These are phyloP conservation scores for Stenoptilia bipunctidactyla DNA, from an alignment of 2,888 invertebrate species.

Conservation along the genomic window DNA sequence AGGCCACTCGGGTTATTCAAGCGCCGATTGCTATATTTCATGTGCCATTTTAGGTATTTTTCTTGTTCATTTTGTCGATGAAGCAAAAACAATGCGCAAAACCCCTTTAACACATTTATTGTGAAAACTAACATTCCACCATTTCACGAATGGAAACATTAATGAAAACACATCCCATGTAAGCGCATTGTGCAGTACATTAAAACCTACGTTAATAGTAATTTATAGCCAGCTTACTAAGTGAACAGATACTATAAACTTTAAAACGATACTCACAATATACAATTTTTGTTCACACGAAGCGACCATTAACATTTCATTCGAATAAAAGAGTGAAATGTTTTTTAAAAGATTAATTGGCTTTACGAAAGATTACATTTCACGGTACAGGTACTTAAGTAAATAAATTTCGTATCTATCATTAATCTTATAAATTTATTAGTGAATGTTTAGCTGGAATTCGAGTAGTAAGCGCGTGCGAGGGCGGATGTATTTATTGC, in stretches of 20 bases:
- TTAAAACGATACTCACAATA: not conserved
- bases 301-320: constrained; percentile 28
- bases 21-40: no score
- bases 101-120: no score
- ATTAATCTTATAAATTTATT: constrained; percentile 63
- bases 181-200: constrained; percentile 1
- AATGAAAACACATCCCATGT: not conserved
- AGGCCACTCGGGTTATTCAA: no score
- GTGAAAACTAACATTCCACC: not conserved
- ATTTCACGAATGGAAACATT: not conserved
- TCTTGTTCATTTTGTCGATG: no score
- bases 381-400: constrained; percentile 51
- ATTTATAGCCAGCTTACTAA: constrained; percentile 1
- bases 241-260: not conserved
- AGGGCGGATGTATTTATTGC: constrained; percentile 57
- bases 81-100: no score
- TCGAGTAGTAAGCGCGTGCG: constrained; percentile 31
- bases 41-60: no score
- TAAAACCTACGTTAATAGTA: not conserved
- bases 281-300: constrained; percentile 24
- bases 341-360: constrained; percentile 52
- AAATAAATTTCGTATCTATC: constrained; percentile 55
- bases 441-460: constrained; percentile 40
- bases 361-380: constrained; percentile 51
- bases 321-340: constrained; percentile 25